Percentiles rank a stretch among this genome's conserved stretches.
phyloP scores from a whole-genome alignment of 2,888 invertebrate species.

The Biston betularia region DNA sequence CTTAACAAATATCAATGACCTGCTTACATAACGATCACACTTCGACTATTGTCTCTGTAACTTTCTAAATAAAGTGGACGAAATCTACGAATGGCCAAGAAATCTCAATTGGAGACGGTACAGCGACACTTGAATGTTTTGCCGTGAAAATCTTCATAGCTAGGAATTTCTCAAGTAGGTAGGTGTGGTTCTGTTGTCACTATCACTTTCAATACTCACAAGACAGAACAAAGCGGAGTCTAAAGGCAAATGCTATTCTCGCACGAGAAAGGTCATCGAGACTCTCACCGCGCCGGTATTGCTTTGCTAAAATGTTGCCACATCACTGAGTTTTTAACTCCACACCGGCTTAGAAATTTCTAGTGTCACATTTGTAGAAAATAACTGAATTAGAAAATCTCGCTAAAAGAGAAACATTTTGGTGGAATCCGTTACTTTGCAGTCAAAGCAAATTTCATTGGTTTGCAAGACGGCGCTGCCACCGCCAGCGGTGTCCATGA shows the following conservation, averaged over 20 bases:
- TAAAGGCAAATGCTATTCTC: constrained; percentile 27
- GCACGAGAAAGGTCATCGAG: constrained; percentile 30
- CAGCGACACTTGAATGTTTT: constrained; percentile 38
- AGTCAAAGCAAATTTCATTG: constrained; percentile 48
- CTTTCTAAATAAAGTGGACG: constrained; percentile 75
- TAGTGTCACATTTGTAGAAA: constrained; percentile 28
- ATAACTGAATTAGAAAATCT: constrained; percentile 21
- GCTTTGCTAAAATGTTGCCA: constrained; percentile 27
- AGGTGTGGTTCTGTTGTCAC: constrained; percentile 28
- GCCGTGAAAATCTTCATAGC: constrained; percentile 22
- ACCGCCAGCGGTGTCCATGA: constrained; percentile 54
- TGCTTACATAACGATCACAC: constrained; percentile 69
- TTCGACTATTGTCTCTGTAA: constrained; percentile 64
- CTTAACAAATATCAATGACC: constrained; percentile 64
- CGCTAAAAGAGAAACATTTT: constrained; percentile 24
- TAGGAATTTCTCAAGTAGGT: constrained; percentile 25
- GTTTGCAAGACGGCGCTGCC: constrained; percentile 43
- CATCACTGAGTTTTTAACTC: constrained; percentile 27
- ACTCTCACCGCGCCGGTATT: constrained; percentile 17
- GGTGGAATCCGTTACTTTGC: constrained; percentile 35
- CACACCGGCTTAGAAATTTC: constrained; percentile 29
- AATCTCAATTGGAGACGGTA: constrained; percentile 68
- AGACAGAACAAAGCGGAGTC: constrained; percentile 32
- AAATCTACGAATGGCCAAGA: constrained; percentile 62
- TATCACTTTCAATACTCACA: constrained; percentile 39